Conservation (phyloP, 1,140 invertebrate species). For the Sitophilus oryzae region DNA sequence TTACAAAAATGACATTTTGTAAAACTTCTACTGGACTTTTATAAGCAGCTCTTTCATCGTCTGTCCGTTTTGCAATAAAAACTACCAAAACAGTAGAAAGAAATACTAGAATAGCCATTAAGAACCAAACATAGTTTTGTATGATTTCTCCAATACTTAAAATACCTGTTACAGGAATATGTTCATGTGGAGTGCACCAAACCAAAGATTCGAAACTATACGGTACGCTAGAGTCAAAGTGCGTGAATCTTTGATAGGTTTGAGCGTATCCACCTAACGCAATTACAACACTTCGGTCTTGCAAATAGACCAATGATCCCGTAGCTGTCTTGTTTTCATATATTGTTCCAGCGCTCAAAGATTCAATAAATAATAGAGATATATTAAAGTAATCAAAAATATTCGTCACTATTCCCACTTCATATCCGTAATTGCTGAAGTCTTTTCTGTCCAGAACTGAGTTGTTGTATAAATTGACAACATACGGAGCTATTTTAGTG, state of each 20-base stretch:
- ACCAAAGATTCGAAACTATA: conserved; percentile 11
- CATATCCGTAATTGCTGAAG: conserved; percentile 11
- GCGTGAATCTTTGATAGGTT: conserved; percentile 3
- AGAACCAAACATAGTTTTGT: conserved; percentile 14
- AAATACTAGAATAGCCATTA: not conserved
- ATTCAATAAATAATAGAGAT: conserved; percentile 8
- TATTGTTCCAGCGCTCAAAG: conserved; percentile 3
- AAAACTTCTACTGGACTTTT: not conserved
- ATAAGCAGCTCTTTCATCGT: not conserved
- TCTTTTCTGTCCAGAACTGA: not conserved
- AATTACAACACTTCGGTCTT: conserved; percentile 2
- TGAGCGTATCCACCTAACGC: conserved; percentile 15
- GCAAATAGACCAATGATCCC: conserved; percentile 7
- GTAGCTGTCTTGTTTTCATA: conserved; percentile 6
- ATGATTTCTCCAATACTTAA: conserved; percentile 4
- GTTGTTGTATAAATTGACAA: conserved; percentile 8
- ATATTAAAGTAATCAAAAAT: conserved; percentile 17
- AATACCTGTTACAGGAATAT: not conserved
- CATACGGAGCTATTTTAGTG: conserved; percentile 26
- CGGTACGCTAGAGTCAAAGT: conserved; percentile 13
- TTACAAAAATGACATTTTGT: not conserved
- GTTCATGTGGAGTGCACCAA: conserved; percentile 14
- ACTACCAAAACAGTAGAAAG: not conserved
- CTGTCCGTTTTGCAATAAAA: not conserved
- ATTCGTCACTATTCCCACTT: conserved; percentile 16